Evolutionary conservation across 2,797 vertebrate species (phyloP), one percentile per base, ranked within the genome.

Genomic region (Pseudochromis fuscus): DNA sequence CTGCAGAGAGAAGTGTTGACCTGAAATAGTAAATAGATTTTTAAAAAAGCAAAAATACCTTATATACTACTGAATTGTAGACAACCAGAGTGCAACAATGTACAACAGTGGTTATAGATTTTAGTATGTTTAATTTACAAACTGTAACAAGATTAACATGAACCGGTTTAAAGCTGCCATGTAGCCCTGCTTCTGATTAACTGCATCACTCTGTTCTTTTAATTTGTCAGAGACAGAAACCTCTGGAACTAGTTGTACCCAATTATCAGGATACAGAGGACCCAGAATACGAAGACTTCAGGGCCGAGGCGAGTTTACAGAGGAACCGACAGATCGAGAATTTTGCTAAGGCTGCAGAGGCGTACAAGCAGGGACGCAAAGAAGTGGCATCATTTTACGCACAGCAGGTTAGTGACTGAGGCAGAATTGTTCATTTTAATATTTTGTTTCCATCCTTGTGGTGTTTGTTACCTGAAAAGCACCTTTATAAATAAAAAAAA

Each of bases 321-420:
- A 95, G 93, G 37, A 92, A 83, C 5, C 94, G 94, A 75, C 96
- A 96, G 86, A 91, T 95, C 0, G 97, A 99, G 53, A 95, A 91
- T 84, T 96, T 97, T 52, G 84, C 87, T 64, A 99, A 98, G 79
- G 97, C 98, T 3, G 95, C 95, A 2, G 96, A 97, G 75, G 98
- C 98, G 21, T 94, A 94, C 80, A 93, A 91, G 55, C 96, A 96
- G 90, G 96, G 96, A 18, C 95, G 92, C 86, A 98, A 95, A 88
- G 91, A 96, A 2, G 96, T 99, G 50, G 98, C 98, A 44, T 95
- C 95, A 0, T 98, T 96, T 92, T 99, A 98, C 15, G 96, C 97
- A 12, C 95, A 96, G 73, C 96, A 97, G 96, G 98, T 92, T 42
- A 67, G 58, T 10, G 19, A 10, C 33, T 16, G 8, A 48, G 11